Evolutionary conservation across 2,797 vertebrate genomes (phyloP), one percentile per base, ranked within the genome.

Genomic region (Etheostoma perlongum): DNA sequence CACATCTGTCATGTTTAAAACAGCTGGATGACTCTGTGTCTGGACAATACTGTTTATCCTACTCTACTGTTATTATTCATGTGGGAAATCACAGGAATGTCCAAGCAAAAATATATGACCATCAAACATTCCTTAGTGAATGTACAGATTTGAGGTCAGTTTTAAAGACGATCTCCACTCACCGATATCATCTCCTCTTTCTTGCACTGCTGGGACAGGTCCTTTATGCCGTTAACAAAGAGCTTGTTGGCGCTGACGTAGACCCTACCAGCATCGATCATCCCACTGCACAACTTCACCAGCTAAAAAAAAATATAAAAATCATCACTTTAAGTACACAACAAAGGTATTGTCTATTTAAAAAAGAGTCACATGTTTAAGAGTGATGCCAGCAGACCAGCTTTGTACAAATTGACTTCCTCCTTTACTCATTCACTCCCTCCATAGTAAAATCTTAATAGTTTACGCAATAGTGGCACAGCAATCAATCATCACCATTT

Each of bases 211-310:
- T 97, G 96, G 1, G 97, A 97, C 83, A 99, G 91, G 90, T 99
- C 98, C 42, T 97, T 96, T 81, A 99, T 95, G 1, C 98, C 98
- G 0, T 95, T 97, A 25, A 99, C 97, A 5, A 99, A 99, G 74
- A 98, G 97, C 88, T 97, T 98, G 95, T 97, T 99, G 81, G 98
- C 97, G 30, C 95, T 96, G 93, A 97, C 95, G 36, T 99, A 99
- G 61, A 95, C 93, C 89, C 97, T 95, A 67, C 98, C 98, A 0
- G 98, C 97, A 77, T 99, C 98, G 0, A 99, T 96, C 98, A 99
- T 97, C 44, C 97, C 96, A 2, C 97, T 97, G 95, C 98, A 99
- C 75, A 99, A 94, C 94, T 98, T 98, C 87, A 99, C 98, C 94
- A 99, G 93, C 98, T 99, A 61, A 54, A 0, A 16, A 30, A 42